phyloP scores from a whole-genome alignment of 2,797 vertebrate genomes.

The Pseudocheirus occidentalis region DNA sequence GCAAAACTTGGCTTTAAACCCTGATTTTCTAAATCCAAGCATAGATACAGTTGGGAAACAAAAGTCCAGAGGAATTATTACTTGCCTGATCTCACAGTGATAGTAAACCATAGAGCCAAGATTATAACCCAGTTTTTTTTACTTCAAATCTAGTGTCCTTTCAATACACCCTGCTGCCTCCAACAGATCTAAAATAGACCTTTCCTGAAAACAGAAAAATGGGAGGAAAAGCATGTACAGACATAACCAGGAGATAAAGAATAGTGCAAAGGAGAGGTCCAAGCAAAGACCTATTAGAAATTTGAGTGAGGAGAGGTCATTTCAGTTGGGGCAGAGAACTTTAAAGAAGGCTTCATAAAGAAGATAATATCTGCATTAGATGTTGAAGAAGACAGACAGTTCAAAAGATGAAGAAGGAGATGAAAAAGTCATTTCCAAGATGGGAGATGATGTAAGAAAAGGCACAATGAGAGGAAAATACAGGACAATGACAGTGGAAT shows the following conservation, averaged over 20 bases:
- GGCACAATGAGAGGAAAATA: not conserved
- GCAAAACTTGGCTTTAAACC: not conserved
- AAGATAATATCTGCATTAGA: not conserved
- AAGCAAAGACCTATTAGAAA: not conserved
- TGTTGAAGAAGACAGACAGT: not conserved
- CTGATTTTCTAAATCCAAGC: not conserved
- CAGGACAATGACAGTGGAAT: not conserved
- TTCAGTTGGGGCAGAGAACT: not conserved
- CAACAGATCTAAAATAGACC: not conserved
- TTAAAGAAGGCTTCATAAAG: not conserved
- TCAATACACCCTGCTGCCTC: not conserved
- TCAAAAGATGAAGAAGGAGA: not conserved
- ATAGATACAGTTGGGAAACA: not conserved
- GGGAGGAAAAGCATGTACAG: not conserved
- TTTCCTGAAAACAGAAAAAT: not conserved
- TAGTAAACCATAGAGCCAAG: not conserved
- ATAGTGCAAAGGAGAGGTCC: not conserved
- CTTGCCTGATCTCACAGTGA: not conserved
- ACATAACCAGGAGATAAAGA: not conserved
- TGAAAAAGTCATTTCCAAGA: not conserved
- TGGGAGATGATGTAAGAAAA: not conserved
- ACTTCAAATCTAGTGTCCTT: not conserved
- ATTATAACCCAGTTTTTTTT: not conserved
- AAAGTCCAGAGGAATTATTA: not conserved
- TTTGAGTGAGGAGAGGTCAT: not conserved